phyloP scores from a whole-genome alignment of 2,113 vertebrate species.

The Opisthocomus hoazin region DNA sequence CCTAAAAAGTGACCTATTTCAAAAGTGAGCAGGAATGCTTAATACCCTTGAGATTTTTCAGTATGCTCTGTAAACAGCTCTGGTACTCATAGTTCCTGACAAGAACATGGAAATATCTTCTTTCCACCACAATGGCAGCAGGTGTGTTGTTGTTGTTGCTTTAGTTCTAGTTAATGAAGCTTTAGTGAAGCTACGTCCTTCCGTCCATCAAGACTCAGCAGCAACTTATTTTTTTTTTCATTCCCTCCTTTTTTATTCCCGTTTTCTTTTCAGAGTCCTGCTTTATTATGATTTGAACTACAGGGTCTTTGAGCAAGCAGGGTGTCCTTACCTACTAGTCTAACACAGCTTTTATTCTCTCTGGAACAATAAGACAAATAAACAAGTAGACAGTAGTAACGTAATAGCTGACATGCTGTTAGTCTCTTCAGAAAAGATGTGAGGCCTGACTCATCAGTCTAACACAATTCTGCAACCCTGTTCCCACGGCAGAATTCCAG shows the following conservation, averaged over 20 bases:
- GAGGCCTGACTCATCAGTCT: slow-evolving; percentile 7
- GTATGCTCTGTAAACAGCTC: not conserved
- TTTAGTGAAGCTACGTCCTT: not conserved
- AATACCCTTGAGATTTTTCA: not conserved
- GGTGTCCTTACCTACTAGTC: not conserved
- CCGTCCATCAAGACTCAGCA: not conserved
- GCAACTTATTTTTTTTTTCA: not conserved
- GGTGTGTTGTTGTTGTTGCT: not conserved
- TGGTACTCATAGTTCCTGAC: not conserved
- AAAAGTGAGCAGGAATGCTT: not conserved
- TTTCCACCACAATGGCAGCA: not conserved
- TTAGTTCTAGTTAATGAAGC: not conserved
- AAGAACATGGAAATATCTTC: not conserved
- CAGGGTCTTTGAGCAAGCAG: not conserved
- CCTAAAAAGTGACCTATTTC: not conserved
- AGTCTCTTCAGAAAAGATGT: not conserved
- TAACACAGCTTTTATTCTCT: not conserved
- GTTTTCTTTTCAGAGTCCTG: not conserved
- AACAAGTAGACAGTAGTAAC: not conserved
- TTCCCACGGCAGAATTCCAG: not conserved
- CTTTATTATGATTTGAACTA: not conserved
- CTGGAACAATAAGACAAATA: not conserved
- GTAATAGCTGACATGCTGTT: not conserved
- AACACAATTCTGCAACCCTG: not conserved
- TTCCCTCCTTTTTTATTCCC: not conserved